phyloP scores from a whole-genome alignment of 2,797 vertebrate genomes.

The Mus spretus region DNA sequence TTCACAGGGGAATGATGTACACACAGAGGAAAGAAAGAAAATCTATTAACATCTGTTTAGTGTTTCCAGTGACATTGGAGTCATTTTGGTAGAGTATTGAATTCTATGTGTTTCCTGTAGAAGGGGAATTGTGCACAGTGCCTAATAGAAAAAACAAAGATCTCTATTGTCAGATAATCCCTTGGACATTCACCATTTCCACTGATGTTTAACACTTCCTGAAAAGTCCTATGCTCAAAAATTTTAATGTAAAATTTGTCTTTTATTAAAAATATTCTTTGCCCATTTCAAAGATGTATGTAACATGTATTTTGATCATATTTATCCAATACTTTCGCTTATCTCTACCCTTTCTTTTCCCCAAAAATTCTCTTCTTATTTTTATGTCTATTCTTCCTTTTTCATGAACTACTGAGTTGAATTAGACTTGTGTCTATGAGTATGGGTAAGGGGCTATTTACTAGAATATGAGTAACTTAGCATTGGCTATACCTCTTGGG shows the following conservation, averaged over 20 bases:
- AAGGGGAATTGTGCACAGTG: neutral
- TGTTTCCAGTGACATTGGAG: neutral
- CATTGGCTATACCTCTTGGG: no score
- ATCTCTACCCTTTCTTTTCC: neutral
- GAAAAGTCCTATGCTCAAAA: neutral
- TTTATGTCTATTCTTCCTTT: neutral
- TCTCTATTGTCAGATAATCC: neutral
- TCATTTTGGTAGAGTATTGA: slow-evolving; percentile 9
- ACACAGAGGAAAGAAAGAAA: neutral
- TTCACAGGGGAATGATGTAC: neutral
- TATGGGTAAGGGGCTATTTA: neutral
- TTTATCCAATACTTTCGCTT: neutral
- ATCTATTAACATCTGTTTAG: slow-evolving; percentile 4
- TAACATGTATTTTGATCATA: neutral
- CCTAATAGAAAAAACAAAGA: neutral
- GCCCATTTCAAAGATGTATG: neutral
- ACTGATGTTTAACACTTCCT: neutral
- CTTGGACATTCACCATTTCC: neutral
- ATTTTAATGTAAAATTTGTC: neutral
- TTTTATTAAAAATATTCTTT: neutral
- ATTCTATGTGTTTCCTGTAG: neutral
- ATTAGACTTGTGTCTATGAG: neutral
- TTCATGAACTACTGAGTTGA: neutral
- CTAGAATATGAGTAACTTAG: neutral
- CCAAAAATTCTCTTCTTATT: neutral